Percentiles rank a stretch among this genome's conserved stretches.
phyloP scores from a whole-genome alignment of 2,888 invertebrate species.

The Eulithis testata region DNA sequence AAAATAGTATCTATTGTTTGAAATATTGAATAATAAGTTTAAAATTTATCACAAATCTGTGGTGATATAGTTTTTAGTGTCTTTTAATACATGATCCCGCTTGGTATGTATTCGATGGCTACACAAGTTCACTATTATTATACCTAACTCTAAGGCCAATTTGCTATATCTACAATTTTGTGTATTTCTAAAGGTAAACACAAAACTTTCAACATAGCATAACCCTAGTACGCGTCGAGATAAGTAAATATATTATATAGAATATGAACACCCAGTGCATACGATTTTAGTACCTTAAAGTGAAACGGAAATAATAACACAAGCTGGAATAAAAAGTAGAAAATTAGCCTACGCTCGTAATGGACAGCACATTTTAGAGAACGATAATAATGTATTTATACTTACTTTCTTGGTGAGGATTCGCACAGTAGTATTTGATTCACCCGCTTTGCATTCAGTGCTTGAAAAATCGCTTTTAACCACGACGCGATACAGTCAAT shows the following conservation, averaged over 20 bases:
- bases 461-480: conserved; percentile 15
- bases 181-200: conserved; percentile 66
- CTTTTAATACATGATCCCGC: conserved; percentile 78
- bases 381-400: conserved; percentile 37
- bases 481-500: conserved; percentile 16
- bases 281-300: conserved; percentile 72
- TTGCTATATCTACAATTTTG: conserved; percentile 81
- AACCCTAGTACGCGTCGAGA: conserved; percentile 61
- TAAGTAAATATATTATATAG: conserved; percentile 50
- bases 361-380: conserved; percentile 59
- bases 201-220: conserved; percentile 75
- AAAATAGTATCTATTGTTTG: conserved; percentile 34
- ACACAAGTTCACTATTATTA: conserved; percentile 67
- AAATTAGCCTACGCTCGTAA: conserved; percentile 67
- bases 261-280: conserved; percentile 80
- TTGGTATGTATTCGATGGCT: conserved; percentile 62
- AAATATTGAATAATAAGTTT: conserved; percentile 52
- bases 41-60: conserved; percentile 64
- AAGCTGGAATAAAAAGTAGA: conserved; percentile 67
- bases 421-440: conserved; percentile 31
- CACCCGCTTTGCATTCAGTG: conserved; percentile 7
- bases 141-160: conserved; percentile 79
- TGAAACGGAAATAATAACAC: conserved; percentile 68
- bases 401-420: conserved; percentile 30
- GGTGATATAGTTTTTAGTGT: conserved; percentile 60